A percentile compares a stretch with the other conserved stretches of the same genome.
These are phyloP conservation scores for Thysanoteuthis rhombus DNA, from an alignment of 2,888 invertebrate species.

Conservation along the genomic window DNA sequence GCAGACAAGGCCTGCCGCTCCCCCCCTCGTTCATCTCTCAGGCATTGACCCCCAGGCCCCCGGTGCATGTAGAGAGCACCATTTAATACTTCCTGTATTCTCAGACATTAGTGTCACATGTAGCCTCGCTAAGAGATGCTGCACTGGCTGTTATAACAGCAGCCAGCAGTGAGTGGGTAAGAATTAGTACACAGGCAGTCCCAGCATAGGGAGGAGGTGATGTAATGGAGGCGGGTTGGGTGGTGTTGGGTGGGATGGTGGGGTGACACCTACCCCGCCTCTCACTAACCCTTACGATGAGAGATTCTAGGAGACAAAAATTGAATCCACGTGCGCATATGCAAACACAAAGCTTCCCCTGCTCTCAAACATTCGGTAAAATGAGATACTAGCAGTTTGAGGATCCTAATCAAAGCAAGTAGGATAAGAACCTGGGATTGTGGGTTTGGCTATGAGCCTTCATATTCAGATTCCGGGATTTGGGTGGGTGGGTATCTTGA, in stretches of 20 bases:
- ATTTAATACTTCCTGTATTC: background rate
- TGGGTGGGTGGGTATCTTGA: too few relatives aligned
- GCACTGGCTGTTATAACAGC: background rate
- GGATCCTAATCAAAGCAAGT: background rate
- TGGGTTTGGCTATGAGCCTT: background rate
- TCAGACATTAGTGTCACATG: background rate
- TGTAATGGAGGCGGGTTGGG: background rate
- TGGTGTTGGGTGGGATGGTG: background rate
- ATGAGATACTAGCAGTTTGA: background rate
- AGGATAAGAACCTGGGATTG: background rate
- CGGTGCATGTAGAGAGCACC: too few relatives aligned
- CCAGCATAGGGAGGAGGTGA: background rate
- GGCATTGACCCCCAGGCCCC: too few relatives aligned
- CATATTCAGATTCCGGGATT: background rate
- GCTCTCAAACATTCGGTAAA: background rate
- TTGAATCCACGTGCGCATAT: background rate
- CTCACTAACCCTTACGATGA: background rate
- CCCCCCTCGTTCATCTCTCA: too few relatives aligned
- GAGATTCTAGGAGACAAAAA: background rate
- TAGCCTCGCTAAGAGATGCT: background rate
- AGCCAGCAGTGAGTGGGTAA: background rate
- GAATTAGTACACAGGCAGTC: background rate
- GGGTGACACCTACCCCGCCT: too few relatives aligned
- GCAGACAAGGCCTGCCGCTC: too few relatives aligned
- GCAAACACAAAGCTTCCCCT: background rate